A percentile compares a stretch with the other conserved stretches of the same genome.
These are phyloP conservation scores for Parauchenoglanis ngamensis DNA, from an alignment of 2,797 vertebrate species.

Conservation along the genomic window DNA sequence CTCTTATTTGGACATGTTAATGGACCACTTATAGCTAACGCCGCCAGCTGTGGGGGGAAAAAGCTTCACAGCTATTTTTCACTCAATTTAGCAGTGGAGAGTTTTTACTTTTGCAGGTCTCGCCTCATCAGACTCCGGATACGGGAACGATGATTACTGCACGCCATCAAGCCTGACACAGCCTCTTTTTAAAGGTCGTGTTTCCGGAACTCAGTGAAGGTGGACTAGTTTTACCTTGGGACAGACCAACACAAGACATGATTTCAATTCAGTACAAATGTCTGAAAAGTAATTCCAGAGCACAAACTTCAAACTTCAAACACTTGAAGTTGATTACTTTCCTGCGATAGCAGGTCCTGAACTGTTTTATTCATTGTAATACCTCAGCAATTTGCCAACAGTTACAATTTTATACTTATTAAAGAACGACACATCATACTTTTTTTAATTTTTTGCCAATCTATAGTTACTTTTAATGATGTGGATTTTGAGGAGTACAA, in stretches of 20 bases:
- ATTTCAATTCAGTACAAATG: not conserved
- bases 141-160: not conserved
- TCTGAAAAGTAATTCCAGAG: not conserved
- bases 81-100: conserved; percentile 14
- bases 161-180: not conserved
- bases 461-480: not conserved
- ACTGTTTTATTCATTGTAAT: not conserved
- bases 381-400: not conserved
- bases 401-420: not conserved
- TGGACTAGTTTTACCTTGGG: not conserved
- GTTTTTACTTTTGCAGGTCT: not conserved
- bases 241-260: not conserved
- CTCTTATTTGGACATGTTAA: not conserved
- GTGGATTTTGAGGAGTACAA: not conserved
- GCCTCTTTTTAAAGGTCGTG: not conserved
- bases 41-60: not conserved
- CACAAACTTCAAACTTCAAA: not conserved
- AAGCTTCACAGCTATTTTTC: not conserved
- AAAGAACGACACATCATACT: not conserved
- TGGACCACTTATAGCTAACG: not conserved
- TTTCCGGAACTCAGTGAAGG: not conserved
- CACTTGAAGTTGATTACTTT: not conserved
- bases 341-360: not conserved
- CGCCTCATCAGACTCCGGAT: not conserved
- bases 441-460: not conserved